Percentiles rank a stretch among this genome's conserved stretches.
Conservation (phyloP, 1,140 invertebrate species). For the Panagrolaimus sp. region DNA sequence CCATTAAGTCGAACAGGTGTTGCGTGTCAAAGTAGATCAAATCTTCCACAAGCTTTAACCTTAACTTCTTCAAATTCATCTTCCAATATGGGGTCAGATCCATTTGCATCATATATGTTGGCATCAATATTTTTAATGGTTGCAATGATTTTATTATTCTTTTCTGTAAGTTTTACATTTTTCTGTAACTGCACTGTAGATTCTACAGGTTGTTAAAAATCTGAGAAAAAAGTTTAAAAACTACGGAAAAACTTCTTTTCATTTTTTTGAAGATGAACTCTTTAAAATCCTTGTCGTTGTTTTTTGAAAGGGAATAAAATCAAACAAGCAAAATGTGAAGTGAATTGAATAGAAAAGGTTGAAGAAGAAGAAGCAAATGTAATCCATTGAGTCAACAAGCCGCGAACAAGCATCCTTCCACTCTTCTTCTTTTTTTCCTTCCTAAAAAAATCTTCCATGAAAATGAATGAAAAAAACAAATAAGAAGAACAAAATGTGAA, state of each 20-base stretch:
- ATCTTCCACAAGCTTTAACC: neutral
- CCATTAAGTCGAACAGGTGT: conserved; percentile 11
- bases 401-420: conserved; percentile 4
- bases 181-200: too few relatives aligned
- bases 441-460: too few relatives aligned
- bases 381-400: conserved; percentile 16
- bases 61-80: neutral
- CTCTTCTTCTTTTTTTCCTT: neutral
- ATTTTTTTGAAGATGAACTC: too few relatives aligned
- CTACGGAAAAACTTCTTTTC: too few relatives aligned
- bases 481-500: neutral
- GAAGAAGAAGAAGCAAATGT: neutral
- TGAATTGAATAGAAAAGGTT: too few relatives aligned
- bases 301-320: too few relatives aligned
- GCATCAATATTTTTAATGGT: neutral
- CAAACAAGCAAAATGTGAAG: too few relatives aligned
- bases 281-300: too few relatives aligned
- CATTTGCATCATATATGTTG: conserved; percentile 2
- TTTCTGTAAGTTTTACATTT: too few relatives aligned
- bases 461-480: neutral
- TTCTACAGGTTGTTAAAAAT: too few relatives aligned
- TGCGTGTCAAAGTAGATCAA: neutral
- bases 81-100: neutral
- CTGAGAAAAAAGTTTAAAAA: too few relatives aligned
- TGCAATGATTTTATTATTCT: neutral